Evolutionary conservation across 2,113 vertebrate genomes (phyloP).

Genomic region (Pao palembangensis): DNA sequence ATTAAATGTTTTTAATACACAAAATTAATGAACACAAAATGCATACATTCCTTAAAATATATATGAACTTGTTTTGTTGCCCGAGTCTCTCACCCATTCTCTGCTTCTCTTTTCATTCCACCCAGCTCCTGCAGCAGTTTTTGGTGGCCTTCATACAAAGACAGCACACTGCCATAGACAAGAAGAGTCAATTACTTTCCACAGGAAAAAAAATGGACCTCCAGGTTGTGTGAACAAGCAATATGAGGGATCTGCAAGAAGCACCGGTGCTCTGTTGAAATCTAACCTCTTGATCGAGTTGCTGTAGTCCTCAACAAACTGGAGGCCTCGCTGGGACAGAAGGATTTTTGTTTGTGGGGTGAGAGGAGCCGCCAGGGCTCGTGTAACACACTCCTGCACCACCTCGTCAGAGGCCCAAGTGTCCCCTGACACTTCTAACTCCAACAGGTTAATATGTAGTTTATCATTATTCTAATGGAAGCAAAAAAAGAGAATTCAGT

Average conservation of each 20-base stretch:
- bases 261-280: not conserved
- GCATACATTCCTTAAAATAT: not conserved
- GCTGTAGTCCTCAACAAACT: slow-evolving; percentile 82
- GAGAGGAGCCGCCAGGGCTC: slow-evolving; percentile 77
- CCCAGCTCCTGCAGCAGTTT: slow-evolving; percentile 76
- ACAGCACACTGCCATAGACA: slow-evolving; percentile 70
- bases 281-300: slow-evolving; percentile 76
- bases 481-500: not conserved
- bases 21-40: not conserved
- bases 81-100: slow-evolving; percentile 73
- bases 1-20: too few relatives aligned
- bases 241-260: too few relatives aligned
- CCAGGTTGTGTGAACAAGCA: too few relatives aligned
- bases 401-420: slow-evolving; percentile 68
- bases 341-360: slow-evolving; percentile 74
- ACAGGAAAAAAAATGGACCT: not conserved
- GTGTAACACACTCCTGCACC: slow-evolving; percentile 78
- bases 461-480: slow-evolving; percentile 77
- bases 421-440: slow-evolving; percentile 78
- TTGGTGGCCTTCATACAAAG: slow-evolving; percentile 81
- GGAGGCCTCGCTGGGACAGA: slow-evolving; percentile 80
- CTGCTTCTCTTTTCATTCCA: slow-evolving; percentile 74
- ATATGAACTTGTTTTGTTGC: not conserved
- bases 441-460: slow-evolving; percentile 80
- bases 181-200: too few relatives aligned